Conservation (phyloP, 2,113 vertebrate genomes). For the Morone saxatilis region DNA sequence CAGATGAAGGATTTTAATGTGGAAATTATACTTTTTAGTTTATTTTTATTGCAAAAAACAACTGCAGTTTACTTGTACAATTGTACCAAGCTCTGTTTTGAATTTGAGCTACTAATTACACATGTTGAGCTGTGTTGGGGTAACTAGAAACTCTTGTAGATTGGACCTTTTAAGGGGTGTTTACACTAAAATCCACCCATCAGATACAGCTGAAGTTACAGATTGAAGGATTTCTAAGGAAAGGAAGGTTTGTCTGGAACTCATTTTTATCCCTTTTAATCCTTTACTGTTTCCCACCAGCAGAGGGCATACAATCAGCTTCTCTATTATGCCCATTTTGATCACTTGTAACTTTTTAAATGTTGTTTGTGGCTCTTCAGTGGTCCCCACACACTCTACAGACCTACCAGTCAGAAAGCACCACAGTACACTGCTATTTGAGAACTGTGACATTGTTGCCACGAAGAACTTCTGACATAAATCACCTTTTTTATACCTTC, state of each 20-base stretch:
- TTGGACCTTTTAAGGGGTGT: not conserved
- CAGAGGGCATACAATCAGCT: slow-evolving; percentile 16
- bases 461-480: not conserved
- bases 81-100: too few relatives aligned
- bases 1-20: too few relatives aligned
- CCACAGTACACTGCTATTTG: not conserved
- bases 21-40: too few relatives aligned
- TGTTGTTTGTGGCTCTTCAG: not conserved
- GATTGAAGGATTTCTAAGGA: not conserved
- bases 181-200: too few relatives aligned
- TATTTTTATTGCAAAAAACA: too few relatives aligned
- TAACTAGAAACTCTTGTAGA: too few relatives aligned
- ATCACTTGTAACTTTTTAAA: not conserved
- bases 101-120: too few relatives aligned
- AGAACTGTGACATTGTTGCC: not conserved
- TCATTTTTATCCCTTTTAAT: not conserved
- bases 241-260: not conserved
- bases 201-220: not conserved
- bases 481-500: not conserved
- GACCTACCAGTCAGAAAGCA: too few relatives aligned
- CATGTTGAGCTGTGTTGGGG: too few relatives aligned
- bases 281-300: not conserved
- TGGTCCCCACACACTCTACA: too few relatives aligned
- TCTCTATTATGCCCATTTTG: not conserved
- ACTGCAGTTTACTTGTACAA: too few relatives aligned